Percentiles rank a stretch among this genome's conserved stretches.
Conservation (phyloP, 2,113 vertebrate species). For the Sylvicapra grimmia region DNA sequence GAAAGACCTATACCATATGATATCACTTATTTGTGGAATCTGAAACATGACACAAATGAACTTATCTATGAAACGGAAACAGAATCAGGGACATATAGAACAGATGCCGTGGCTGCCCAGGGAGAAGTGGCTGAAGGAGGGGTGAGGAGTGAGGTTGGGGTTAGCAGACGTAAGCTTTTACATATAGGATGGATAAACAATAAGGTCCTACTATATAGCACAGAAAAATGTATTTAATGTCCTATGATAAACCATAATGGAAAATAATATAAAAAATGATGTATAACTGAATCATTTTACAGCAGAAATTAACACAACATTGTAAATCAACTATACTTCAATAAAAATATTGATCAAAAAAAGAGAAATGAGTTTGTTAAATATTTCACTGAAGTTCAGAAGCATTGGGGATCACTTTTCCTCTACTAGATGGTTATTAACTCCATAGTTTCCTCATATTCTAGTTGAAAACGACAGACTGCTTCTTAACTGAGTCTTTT, state of each 20-base stretch:
- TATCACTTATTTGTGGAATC: neutral
- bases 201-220: neutral
- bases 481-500: neutral
- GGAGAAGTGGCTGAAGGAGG: neutral
- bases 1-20: neutral
- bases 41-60: neutral
- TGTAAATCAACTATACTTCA: neutral
- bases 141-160: neutral
- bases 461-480: neutral
- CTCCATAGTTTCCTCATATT: neutral
- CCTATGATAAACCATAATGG: neutral
- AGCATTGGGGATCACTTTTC: neutral
- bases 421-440: neutral
- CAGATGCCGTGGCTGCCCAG: neutral
- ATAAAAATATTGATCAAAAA: neutral
- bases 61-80: neutral
- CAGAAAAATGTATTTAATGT: neutral
- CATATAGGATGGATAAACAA: neutral
- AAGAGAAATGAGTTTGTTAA: neutral
- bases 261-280: neutral
- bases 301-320: neutral
- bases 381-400: slow-evolving; percentile 9
- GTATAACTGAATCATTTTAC: neutral
- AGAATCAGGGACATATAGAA: neutral
- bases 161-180: neutral